phyloP scores from a whole-genome alignment of 2,797 vertebrate genomes.

The Eulemur mongoz region DNA sequence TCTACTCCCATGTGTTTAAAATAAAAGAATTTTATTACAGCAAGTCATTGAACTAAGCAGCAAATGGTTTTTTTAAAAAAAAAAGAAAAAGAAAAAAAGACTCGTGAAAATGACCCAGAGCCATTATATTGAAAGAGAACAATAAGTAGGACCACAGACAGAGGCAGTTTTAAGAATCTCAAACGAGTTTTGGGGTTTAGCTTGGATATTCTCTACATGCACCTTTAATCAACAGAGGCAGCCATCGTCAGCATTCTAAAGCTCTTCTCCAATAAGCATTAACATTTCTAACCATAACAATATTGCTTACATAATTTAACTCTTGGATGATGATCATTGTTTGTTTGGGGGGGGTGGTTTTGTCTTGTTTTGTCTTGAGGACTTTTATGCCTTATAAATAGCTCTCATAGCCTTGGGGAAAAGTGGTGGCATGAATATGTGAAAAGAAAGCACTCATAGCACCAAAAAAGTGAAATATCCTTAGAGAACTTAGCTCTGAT shows the following conservation, averaged over 20 bases:
- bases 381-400: conserved; percentile 71
- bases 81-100: neutral
- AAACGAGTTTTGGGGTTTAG: conserved; percentile 6
- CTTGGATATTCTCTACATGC: neutral
- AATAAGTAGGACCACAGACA: conserved; percentile 12
- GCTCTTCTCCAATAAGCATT: neutral
- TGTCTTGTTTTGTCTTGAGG: neutral
- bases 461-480: conserved; percentile 87
- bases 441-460: conserved; percentile 89
- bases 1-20: conserved; percentile 72
- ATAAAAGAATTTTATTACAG: conserved; percentile 66
- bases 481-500: conserved; percentile 89
- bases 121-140: conserved; percentile 24
- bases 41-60: conserved; percentile 54
- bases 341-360: conserved; percentile 84
- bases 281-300: conserved; percentile 60
- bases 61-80: neutral
- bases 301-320: conserved; percentile 8
- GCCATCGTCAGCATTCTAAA: neutral
- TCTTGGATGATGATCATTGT: conserved; percentile 88
- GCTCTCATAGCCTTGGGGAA: conserved; percentile 86
- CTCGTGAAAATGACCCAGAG: conserved; percentile 28
- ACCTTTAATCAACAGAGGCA: neutral
- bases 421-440: conserved; percentile 87
- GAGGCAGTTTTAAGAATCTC: conserved; percentile 38